Conservation (phyloP, 2,113 vertebrate species). For the Dromaius novaehollandiae region DNA sequence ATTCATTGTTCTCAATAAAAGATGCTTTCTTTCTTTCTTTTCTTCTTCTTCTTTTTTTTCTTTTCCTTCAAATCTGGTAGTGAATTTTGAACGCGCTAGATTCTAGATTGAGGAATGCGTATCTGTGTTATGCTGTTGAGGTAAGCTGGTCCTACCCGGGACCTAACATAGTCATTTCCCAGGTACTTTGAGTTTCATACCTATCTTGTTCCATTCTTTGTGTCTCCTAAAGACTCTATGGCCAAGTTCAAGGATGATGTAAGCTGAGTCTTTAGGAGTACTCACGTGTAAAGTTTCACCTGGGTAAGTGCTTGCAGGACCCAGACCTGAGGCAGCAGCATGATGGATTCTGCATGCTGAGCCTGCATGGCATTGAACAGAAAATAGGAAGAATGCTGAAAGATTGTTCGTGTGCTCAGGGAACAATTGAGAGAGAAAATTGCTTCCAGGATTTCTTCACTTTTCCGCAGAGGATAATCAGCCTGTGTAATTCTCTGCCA, state of each 20-base stretch:
- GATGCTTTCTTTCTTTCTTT: background rate
- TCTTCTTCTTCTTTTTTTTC: background rate
- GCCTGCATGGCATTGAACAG: background rate
- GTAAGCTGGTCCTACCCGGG: background rate
- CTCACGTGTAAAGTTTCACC: background rate
- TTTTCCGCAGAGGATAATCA: slow-evolving; percentile 54
- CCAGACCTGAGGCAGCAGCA: rapidly evolving
- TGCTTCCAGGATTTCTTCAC: slow-evolving; percentile 68
- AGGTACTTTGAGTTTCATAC: background rate
- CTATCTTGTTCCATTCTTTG: background rate
- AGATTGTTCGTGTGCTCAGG: slow-evolving; percentile 38
- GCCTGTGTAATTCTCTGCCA: slow-evolving; percentile 43
- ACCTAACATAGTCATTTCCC: background rate
- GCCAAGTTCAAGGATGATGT: background rate
- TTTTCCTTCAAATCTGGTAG: background rate
- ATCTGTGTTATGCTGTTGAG: background rate
- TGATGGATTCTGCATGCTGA: background rate
- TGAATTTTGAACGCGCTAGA: background rate
- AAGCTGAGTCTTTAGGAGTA: background rate
- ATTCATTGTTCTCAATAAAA: background rate
- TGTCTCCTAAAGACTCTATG: background rate
- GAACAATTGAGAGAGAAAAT: slow-evolving; percentile 63
- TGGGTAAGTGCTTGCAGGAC: background rate
- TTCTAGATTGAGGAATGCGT: background rate
- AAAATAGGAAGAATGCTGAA: slow-evolving; percentile 25